Evolutionary conservation across 2,113 vertebrate genomes (phyloP).

Genomic region (Ophiodon elongatus): DNA sequence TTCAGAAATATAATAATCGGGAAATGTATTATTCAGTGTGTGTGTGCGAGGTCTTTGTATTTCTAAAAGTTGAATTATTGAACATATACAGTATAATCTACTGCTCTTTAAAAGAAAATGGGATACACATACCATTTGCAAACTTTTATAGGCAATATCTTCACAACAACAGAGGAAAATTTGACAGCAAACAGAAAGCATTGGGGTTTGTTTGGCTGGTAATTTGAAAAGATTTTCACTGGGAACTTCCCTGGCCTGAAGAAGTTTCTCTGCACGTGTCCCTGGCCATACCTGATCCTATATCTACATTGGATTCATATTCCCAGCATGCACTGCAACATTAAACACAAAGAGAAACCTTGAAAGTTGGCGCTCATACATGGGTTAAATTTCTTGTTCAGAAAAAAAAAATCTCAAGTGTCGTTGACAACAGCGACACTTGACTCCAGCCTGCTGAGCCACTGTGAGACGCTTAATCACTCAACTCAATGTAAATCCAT

Average conservation of each 20-base stretch:
- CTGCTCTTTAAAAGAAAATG: neutral
- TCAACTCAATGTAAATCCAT: neutral
- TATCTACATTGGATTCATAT: neutral
- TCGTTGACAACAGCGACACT: conserved; percentile 28
- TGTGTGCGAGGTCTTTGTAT: neutral
- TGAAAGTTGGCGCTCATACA: neutral
- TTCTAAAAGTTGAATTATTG: neutral
- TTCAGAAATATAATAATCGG: neutral
- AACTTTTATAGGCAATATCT: neutral
- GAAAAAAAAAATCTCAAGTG: conserved; percentile 19
- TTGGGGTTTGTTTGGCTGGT: no score
- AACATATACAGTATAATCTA: neutral
- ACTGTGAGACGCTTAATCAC: conserved; percentile 22
- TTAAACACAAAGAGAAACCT: neutral
- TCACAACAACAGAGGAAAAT: neutral
- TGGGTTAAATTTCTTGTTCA: neutral
- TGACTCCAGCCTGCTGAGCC: conserved; percentile 19
- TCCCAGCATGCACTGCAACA: conserved; percentile 12
- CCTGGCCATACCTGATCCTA: neutral
- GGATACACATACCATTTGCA: neutral
- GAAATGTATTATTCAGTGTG: neutral
- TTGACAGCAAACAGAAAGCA: neutral
- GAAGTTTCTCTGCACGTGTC: neutral
- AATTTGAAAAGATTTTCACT: neutral
- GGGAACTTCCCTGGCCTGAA: neutral